A percentile compares a stretch with the other conserved stretches of the same genome.
Conservation (phyloP, 2,797 vertebrate species). For the Erethizon dorsatum region DNA sequence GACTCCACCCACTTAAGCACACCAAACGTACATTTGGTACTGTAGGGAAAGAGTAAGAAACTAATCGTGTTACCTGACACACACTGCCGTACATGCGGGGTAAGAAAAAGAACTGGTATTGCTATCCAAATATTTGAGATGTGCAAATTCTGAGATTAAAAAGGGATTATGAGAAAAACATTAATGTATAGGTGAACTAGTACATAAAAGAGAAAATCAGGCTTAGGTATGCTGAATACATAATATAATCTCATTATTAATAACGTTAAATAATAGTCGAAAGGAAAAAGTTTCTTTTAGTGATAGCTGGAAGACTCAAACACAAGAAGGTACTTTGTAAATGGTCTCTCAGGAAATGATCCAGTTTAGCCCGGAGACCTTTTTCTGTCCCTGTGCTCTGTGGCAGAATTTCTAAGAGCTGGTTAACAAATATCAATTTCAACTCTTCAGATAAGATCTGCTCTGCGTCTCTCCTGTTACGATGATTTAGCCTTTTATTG, state of each 20-base stretch:
- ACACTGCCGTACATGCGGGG: not conserved
- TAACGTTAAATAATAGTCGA: not conserved
- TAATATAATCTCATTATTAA: constrained; percentile 34
- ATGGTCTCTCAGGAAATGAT: not conserved
- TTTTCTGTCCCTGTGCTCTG: not conserved
- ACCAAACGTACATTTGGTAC: not conserved
- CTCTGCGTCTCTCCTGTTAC: not conserved
- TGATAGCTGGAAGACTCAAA: not conserved
- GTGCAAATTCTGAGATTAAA: not conserved
- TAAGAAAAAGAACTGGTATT: not conserved
- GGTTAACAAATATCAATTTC: not conserved
- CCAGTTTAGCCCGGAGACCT: not conserved
- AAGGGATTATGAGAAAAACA: not conserved
- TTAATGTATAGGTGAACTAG: constrained; percentile 12
- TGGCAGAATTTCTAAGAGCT: not conserved
- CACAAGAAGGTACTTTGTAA: not conserved
- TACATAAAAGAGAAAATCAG: constrained; percentile 10
- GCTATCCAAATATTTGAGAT: not conserved
- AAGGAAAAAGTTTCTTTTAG: constrained; percentile 21
- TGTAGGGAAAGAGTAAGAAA: not conserved
- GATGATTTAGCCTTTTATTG: not conserved
- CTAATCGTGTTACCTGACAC: not conserved
- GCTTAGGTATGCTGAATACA: not conserved
- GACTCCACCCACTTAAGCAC: not conserved
- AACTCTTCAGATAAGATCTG: not conserved